phyloP scores from a whole-genome alignment of 2,888 invertebrate genomes.

The Vandiemenella viatica region DNA sequence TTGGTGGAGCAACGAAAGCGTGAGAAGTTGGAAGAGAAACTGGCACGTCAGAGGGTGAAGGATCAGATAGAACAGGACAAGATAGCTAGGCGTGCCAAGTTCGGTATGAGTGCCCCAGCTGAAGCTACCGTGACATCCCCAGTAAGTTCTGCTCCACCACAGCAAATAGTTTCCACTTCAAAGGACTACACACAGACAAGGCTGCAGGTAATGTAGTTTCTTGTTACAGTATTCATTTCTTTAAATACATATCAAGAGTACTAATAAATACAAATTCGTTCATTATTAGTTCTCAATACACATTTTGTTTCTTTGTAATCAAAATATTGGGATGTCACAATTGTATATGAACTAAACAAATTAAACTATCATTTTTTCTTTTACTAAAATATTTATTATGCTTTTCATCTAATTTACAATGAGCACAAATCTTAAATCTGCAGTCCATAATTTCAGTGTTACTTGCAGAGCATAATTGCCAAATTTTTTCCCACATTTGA shows the following conservation, averaged over 20 bases:
- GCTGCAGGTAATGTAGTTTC: conserved; percentile 37
- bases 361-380: too few relatives aligned
- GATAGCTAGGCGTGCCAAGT: conserved; percentile 59
- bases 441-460: too few relatives aligned
- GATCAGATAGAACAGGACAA: conserved; percentile 88
- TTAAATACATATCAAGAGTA: background rate
- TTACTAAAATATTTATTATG: too few relatives aligned
- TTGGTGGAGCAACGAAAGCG: conserved; percentile 70
- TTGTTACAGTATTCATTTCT: background rate
- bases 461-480: too few relatives aligned
- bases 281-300: too few relatives aligned
- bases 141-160: conserved; percentile 25
- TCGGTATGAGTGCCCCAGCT: conserved; percentile 24
- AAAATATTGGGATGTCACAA: too few relatives aligned
- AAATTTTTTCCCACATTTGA: too few relatives aligned
- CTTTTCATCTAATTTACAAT: too few relatives aligned
- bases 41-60: conserved; percentile 67
- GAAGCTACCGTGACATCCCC: conserved; percentile 24
- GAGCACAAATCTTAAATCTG: too few relatives aligned
- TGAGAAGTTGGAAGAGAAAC: conserved; percentile 79
- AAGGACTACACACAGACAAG: conserved; percentile 54
- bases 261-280: background rate
- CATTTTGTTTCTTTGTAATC: too few relatives aligned
- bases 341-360: too few relatives aligned
- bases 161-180: conserved; percentile 21